Evolutionary conservation across 92 coral and sea anemone species (phyloP).

Genomic region (Paragorgia papillata): DNA sequence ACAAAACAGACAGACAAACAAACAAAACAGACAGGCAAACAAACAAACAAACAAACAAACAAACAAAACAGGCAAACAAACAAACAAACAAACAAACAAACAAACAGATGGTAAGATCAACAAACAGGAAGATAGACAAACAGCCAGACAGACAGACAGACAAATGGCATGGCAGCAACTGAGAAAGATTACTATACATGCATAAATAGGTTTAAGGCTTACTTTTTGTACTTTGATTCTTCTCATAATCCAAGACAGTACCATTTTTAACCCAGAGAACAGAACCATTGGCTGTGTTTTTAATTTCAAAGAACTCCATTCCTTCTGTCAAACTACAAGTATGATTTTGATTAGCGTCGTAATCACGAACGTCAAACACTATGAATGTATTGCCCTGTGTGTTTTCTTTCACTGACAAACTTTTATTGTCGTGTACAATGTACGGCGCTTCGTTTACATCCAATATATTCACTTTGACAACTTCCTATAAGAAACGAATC

Average conservation of each 20-base stretch:
- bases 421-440: slow-evolving; percentile 1
- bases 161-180: too few species aligned
- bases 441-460: slow-evolving; percentile 80
- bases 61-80: too few species aligned
- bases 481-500: slow-evolving; percentile 32
- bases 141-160: too few species aligned
- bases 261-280: slow-evolving; percentile 63
- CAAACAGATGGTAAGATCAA: too few species aligned
- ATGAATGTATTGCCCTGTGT: slow-evolving; percentile 12
- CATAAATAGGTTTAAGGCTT: slow-evolving; percentile 8
- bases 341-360: slow-evolving; percentile 8
- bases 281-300: slow-evolving; percentile 30
- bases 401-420: slow-evolving; percentile 13
- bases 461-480: slow-evolving; percentile 65
- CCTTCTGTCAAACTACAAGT: slow-evolving; percentile 34
- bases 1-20: too few species aligned
- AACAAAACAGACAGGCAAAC: too few species aligned
- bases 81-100: background rate
- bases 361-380: slow-evolving; percentile 10
- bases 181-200: too few species aligned
- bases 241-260: slow-evolving; percentile 76
- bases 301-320: slow-evolving; percentile 50
- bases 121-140: too few species aligned
- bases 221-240: slow-evolving; percentile 58
- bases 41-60: too few species aligned